These are phyloP conservation scores for Valencia hispanica DNA, from an alignment of 2,797 vertebrate genomes.

Conservation along the genomic window DNA sequence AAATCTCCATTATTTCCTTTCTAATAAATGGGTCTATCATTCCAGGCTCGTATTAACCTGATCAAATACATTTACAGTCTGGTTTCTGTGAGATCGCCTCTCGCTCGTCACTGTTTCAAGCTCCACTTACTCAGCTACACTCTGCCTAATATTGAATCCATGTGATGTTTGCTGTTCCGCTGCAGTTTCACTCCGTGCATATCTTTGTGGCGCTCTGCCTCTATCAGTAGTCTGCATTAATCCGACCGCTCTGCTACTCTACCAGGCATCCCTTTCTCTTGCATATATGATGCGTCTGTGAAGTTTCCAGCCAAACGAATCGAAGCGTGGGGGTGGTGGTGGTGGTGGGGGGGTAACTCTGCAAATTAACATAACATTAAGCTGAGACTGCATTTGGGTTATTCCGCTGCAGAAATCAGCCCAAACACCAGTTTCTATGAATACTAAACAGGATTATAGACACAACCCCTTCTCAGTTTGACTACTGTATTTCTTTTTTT, in stretches of 20 bases:
- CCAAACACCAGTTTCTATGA: conserved; percentile 38
- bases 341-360: conserved; percentile 20
- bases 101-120: background rate
- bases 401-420: conserved; percentile 23
- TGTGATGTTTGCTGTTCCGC: conserved; percentile 17
- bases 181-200: conserved; percentile 35
- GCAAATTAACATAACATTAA: conserved; percentile 49
- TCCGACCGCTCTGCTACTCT: conserved; percentile 32
- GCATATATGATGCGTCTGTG: conserved; percentile 16
- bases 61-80: background rate
- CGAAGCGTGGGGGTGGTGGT: too few relatives aligned
- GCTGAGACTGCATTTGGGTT: conserved; percentile 33
- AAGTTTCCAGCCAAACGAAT: conserved; percentile 6
- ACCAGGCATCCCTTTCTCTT: conserved; percentile 12
- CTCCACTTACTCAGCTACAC: background rate
- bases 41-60: background rate
- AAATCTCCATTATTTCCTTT: background rate
- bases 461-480: background rate
- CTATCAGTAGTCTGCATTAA: conserved; percentile 50
- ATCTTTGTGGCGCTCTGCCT: conserved; percentile 24
- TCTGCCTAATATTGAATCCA: conserved; percentile 4
- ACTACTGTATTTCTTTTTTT: background rate
- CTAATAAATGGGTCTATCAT: background rate
- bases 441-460: conserved; percentile 41
- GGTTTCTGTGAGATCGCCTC: background rate